Base-by-base conservation (phyloP, 2,888 invertebrate genomes). In the Steinernema carpocapsae region DNA sequence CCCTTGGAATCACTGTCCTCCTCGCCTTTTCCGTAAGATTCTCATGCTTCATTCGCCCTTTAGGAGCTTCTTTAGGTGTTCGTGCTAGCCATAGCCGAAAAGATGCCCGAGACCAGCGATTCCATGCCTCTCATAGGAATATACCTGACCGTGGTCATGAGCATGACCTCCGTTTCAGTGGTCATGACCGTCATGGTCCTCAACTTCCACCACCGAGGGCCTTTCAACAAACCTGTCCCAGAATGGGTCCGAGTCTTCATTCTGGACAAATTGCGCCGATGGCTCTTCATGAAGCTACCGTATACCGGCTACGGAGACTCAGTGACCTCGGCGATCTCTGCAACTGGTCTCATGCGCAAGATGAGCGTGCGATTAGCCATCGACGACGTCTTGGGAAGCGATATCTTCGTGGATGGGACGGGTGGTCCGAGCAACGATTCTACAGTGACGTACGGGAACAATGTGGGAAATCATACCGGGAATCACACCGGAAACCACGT, bases 21-120 rank as follows among this genome's bases (percentile, higher is more conserved):
- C 88, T 91, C 64, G 90, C 91, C 10, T 91, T 91, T 86, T 90
- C 90, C 72, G 91, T 91, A 46, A 76, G 76, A 74, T 29, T 56
- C 17, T 2, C 26, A 19, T 17, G 32, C 72, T n/a, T 12, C 4
- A 26, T 22, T n/a, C 14, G n/a, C 3, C 7, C 26, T 48, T 70
- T 29, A 6, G 14, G 48, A 2, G 22, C 29, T 29, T 70, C 43
- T 77, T 24, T 19, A 77, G 77, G 80, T 82, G 46, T 90, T 91
- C 85, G 90, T 91, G 89, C 84, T 91, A 74, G 89, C 90, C 72
- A 90, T 91, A 52, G 90, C 90, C 0, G 91, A 91, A 85, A 90
- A 90, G 85, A 89, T 90, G 89, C 91, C 91, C 1, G 90, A 91
- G 78, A 91, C 91, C 0, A 90, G 90, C 0, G 90, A 90, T 82